Conservation (phyloP, 2,888 invertebrate species). For the Allolobophora icterica region DNA sequence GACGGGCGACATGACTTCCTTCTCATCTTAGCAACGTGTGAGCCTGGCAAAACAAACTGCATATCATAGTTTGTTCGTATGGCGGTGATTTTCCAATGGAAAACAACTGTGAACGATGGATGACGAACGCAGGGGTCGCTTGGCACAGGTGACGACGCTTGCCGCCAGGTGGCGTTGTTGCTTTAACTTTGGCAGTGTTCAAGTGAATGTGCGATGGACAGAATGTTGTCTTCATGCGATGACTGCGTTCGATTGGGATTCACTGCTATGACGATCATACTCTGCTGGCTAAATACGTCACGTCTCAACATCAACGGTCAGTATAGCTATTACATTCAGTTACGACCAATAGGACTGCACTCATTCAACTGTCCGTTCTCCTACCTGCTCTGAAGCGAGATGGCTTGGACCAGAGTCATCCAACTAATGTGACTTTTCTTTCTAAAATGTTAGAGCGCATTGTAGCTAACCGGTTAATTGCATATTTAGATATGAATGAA, state of each 20-base stretch:
- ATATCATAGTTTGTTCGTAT: background rate
- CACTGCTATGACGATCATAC: background rate
- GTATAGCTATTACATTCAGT: background rate
- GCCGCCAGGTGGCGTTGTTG: background rate
- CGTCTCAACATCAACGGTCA: background rate
- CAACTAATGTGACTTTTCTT: no score
- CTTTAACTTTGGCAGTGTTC: background rate
- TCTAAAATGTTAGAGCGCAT: no score
- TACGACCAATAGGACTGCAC: no score
- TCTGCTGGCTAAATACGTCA: background rate
- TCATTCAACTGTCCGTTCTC: background rate
- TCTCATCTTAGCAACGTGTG: background rate
- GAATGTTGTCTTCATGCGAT: background rate
- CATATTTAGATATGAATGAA: no score
- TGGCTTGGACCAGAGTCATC: no score
- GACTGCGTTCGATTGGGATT: background rate
- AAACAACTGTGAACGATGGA: background rate
- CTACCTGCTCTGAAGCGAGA: no score
- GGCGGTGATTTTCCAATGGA: background rate
- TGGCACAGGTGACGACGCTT: background rate
- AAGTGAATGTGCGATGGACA: background rate
- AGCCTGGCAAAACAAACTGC: background rate
- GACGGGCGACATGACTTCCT: background rate
- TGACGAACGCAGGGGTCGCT: background rate
- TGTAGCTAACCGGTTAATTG: no score